phyloP scores from a whole-genome alignment of 2,888 invertebrate species.

The Clusia tigrina region DNA sequence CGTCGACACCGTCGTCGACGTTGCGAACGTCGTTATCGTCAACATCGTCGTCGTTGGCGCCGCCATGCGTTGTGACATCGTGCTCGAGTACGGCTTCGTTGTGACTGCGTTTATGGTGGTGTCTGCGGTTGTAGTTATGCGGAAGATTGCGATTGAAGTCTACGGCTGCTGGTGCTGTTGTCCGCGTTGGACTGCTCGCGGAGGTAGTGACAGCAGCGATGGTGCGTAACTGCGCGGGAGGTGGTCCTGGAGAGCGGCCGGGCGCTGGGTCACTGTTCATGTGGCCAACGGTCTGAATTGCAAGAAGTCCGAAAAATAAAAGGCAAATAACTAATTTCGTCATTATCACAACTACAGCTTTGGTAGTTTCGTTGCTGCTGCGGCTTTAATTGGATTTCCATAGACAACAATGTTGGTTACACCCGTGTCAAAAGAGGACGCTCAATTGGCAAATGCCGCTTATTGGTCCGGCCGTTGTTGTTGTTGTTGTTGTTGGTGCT shows the following conservation, averaged over 20 bases:
- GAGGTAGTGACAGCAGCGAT: not conserved
- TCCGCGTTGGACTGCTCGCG: constrained; percentile 12
- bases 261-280: constrained; percentile 73
- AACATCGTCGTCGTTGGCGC: constrained; percentile 33
- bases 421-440: constrained; percentile 3
- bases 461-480: constrained; percentile 13
- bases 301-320: constrained; percentile 48
- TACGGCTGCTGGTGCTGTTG: not conserved
- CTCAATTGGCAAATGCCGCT: not conserved
- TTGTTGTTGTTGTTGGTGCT: constrained; percentile 7
- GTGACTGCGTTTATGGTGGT: constrained; percentile 27
- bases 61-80: not conserved
- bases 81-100: constrained; percentile 8
- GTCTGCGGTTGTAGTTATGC: constrained; percentile 22
- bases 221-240: constrained; percentile 42
- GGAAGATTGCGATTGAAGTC: constrained; percentile 23
- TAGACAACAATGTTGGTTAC: constrained; percentile 35
- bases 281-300: constrained; percentile 56
- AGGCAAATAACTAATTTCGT: constrained; percentile 51
- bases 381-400: constrained; percentile 42
- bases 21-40: constrained; percentile 33
- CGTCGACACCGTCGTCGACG: constrained; percentile 3
- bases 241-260: constrained; percentile 73
- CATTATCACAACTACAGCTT: constrained; percentile 49
- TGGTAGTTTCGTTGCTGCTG: constrained; percentile 26